Base-by-base conservation (phyloP, 1,140 invertebrate species). In the Pogonus chalceus region DNA sequence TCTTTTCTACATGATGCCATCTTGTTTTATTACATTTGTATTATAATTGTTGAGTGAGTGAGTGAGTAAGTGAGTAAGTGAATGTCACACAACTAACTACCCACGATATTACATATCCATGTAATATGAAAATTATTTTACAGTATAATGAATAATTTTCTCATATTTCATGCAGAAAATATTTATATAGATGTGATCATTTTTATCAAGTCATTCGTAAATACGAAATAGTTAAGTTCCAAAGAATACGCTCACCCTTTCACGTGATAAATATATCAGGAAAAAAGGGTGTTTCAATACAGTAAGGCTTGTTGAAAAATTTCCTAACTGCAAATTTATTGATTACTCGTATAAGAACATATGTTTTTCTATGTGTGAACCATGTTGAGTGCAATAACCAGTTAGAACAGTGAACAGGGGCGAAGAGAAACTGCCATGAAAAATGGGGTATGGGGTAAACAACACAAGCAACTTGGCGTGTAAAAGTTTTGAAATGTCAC, bases 401-500 rank as follows among this genome's bases (percentile, higher is more conserved):
- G 4, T 7, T 31, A 31, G 4, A 14, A 31, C 26, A 31, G 26
- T 4, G 26, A n/a, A n/a, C n/a, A n/a, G n/a, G n/a, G n/a, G n/a
- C n/a, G n/a, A n/a, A n/a, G n/a, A n/a, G n/a, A n/a, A n/a, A n/a
- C n/a, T n/a, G n/a, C n/a, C n/a, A n/a, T n/a, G 26, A 31, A 31
- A 14, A 14, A 14, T 31, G 26, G 26, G 26, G 26, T 31, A 31
- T 4, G 26, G 14, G 26, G 26, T 31, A 14, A 7, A 14, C 4
- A 14, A 31, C 4, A 31, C 14, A 31, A 7, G 26, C 26, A 31
- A 31, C 7, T 31, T 31, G 26, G 26, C 26, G 26, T 31, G 26
- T 31, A 31, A 31, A 31, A 31, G 26, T 31, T 61, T 57, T 55
- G 58, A 62, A 60, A 63, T 56, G 62, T 61, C 61, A 56, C 57